These are phyloP conservation scores for Botia kubotai DNA, from an alignment of 2,797 vertebrate species.

Conservation along the genomic window DNA sequence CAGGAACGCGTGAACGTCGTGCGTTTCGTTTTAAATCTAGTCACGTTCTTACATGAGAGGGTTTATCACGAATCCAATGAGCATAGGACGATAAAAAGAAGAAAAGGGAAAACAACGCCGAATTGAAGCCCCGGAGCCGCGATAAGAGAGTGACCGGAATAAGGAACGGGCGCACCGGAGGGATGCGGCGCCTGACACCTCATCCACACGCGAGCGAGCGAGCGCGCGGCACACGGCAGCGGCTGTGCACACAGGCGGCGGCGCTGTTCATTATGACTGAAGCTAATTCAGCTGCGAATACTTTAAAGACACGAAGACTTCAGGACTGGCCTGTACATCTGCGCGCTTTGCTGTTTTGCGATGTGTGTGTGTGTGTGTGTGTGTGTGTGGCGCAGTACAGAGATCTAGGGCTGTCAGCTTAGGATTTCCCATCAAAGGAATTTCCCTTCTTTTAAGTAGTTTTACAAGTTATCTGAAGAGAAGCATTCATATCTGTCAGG, in stretches of 20 bases:
- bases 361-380: too few relatives aligned
- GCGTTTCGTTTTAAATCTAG: constrained; percentile 8
- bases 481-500: constrained; percentile 16
- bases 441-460: constrained; percentile 19
- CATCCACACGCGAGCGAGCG: neutral
- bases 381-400: constrained; percentile 28
- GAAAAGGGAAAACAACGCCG: neutral
- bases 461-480: constrained; percentile 19
- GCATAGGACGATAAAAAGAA: neutral
- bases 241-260: neutral
- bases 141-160: constrained; percentile 34
- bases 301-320: neutral
- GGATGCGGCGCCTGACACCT: constrained; percentile 13
- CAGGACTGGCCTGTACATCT: neutral
- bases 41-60: neutral
- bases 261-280: neutral
- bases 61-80: neutral
- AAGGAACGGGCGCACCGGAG: neutral
- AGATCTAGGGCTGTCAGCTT: constrained; percentile 17
- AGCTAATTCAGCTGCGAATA: constrained; percentile 5
- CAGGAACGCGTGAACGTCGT: constrained; percentile 28
- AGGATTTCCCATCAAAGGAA: constrained; percentile 35
- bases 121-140: neutral
- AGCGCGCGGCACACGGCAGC: too few relatives aligned
- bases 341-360: neutral